phyloP scores from a whole-genome alignment of 2,888 invertebrate genomes.

The Steinernema scapterisci region DNA sequence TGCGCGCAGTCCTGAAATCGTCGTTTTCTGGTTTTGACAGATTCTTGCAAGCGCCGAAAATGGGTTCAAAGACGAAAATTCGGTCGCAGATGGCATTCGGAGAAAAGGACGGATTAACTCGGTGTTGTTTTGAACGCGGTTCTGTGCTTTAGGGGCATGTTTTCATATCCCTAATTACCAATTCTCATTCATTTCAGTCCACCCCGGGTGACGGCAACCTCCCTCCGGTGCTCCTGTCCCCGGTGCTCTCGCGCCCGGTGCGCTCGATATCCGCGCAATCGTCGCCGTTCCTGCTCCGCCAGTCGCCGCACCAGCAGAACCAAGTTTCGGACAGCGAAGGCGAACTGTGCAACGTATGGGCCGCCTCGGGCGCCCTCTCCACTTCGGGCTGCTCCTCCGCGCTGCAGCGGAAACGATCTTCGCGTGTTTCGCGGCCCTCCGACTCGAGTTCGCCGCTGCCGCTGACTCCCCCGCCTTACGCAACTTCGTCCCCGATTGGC shows the following conservation, averaged over 20 bases:
- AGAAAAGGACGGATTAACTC: too few species aligned
- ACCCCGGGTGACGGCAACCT: conserved; percentile 57
- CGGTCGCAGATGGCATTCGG: too few species aligned
- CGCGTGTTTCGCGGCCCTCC: conserved; percentile 31
- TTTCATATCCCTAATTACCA: background rate
- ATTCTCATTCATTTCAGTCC: conserved; percentile 51
- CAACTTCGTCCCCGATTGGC: conserved; percentile 17
- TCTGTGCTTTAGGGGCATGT: too few species aligned
- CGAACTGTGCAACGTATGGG: conserved; percentile 35
- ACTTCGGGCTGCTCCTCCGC: conserved; percentile 12
- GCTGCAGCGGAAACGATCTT: conserved; percentile 33
- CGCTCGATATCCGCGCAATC: conserved; percentile 55
- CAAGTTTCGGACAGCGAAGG: conserved; percentile 38
- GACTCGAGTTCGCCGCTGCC: conserved; percentile 37
- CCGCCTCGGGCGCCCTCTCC: background rate
- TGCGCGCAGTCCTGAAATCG: too few species aligned
- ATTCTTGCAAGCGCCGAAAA: too few species aligned
- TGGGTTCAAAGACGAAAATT: too few species aligned
- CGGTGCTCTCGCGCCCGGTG: conserved; percentile 63
- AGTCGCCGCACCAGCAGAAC: background rate
- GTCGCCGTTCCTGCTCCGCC: conserved; percentile 41
- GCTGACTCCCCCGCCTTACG: conserved; percentile 34
- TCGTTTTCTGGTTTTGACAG: too few species aligned
- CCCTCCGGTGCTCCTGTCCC: conserved; percentile 65
- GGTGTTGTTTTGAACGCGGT: too few species aligned